phyloP scores from a whole-genome alignment of 1,140 invertebrate genomes.

The Aphaenogaster rudis region DNA sequence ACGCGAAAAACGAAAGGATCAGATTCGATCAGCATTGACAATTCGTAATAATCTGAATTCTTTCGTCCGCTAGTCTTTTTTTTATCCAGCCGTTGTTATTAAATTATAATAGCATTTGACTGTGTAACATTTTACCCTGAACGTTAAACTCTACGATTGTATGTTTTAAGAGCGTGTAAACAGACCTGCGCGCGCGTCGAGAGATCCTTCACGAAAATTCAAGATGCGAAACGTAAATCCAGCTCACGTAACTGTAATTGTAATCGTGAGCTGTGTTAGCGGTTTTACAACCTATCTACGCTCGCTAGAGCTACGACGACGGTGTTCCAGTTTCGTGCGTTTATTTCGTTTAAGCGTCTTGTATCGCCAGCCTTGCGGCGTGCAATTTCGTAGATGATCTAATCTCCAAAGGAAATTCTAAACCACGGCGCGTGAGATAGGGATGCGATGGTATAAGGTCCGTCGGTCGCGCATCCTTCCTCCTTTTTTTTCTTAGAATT shows the following conservation, averaged over 20 bases:
- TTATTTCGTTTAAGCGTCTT: not conserved
- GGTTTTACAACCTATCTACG: conserved; percentile 19
- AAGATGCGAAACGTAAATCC: conserved; percentile 44
- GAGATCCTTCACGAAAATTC: conserved; percentile 5
- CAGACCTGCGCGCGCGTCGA: not conserved
- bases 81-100: not conserved
- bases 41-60: not conserved
- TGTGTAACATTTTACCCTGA: not conserved
- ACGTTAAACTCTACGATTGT: not conserved
- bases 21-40: not conserved
- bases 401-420: conserved; percentile 47
- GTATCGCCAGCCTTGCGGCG: conserved; percentile 1
- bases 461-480: not conserved
- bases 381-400: conserved; percentile 32
- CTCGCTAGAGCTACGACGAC: not conserved
- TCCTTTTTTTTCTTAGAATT: not conserved
- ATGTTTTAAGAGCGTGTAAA: not conserved
- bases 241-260: conserved; percentile 48
- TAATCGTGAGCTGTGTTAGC: conserved; percentile 25
- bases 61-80: not conserved
- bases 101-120: not conserved
- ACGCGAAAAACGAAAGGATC: not conserved
- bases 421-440: conserved; percentile 29
- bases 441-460: not conserved
- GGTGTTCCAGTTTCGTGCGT: not conserved